A percentile compares a stretch with the other conserved stretches of the same genome.
Conservation (phyloP, 2,888 invertebrate genomes). For the Tupiocoris notatus region DNA sequence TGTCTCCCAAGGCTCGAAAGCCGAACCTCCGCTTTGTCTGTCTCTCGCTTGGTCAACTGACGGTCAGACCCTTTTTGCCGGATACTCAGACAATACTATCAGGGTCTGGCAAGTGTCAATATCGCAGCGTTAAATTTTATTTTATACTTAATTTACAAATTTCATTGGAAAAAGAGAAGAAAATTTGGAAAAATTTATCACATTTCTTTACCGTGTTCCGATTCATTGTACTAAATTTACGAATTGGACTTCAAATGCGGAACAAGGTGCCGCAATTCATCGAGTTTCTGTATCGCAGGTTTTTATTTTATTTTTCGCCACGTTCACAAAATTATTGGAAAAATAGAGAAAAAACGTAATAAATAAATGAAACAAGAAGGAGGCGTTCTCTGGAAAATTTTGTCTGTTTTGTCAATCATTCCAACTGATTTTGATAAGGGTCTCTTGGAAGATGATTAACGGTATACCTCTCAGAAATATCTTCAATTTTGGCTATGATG, state of each 20-base stretch:
- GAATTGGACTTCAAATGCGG: no score
- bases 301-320: constrained; percentile 52
- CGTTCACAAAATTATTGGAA: constrained; percentile 22
- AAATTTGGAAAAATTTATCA: background rate
- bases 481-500: no score
- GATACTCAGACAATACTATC: constrained; percentile 97
- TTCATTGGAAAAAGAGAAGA: constrained; percentile 16
- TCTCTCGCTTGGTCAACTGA: constrained; percentile 99
- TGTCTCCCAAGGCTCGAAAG: constrained; percentile 70
- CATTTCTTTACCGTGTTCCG: no score
- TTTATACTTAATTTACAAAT: constrained; percentile 27
- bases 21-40: constrained; percentile 92
- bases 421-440: no score
- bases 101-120: constrained; percentile 98
- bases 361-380: no score
- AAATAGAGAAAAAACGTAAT: constrained; percentile 12
- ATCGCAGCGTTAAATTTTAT: constrained; percentile 63
- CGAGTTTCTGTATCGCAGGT: constrained; percentile 88
- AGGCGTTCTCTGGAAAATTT: background rate
- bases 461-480: no score
- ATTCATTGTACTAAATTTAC: no score
- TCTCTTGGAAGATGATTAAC: no score
- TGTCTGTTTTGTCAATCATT: no score
- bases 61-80: constrained; percentile 97
- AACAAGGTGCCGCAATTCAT: no score